Percentiles rank a stretch among this genome's conserved stretches.
Evolutionary conservation across 2,797 vertebrate genomes (phyloP).

Genomic region (Aeoliscus strigatus): DNA sequence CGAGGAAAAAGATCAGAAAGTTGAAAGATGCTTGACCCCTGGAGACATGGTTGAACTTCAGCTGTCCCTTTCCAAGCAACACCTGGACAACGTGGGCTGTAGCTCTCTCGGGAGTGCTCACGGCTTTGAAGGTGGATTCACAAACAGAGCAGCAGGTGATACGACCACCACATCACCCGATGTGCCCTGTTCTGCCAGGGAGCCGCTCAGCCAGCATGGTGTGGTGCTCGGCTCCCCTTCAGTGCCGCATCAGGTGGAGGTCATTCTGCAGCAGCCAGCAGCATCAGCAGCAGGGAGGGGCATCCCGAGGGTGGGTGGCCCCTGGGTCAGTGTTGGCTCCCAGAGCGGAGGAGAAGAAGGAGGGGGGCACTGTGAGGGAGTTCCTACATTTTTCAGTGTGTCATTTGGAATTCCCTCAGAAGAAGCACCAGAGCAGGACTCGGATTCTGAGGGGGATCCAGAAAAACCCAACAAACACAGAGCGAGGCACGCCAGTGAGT

Average conservation of each 20-base stretch:
- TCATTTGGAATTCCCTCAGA: conserved; percentile 86
- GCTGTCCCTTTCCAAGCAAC: conserved; percentile 78
- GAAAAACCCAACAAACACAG: conserved; percentile 90
- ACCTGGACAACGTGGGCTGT: conserved; percentile 41
- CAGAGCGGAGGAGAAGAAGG: conserved; percentile 81
- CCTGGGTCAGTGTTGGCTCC: conserved; percentile 61
- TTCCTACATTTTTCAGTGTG: conserved; percentile 82
- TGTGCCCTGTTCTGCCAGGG: conserved; percentile 64
- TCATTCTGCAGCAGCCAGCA: conserved; percentile 66
- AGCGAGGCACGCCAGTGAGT: conserved; percentile 93
- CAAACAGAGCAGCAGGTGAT: conserved; percentile 21
- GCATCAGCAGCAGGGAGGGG: conserved; percentile 57
- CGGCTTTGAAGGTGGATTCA: conserved; percentile 59
- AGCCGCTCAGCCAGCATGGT: conserved; percentile 70
- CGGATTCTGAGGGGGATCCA: conserved; percentile 80
- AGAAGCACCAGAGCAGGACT: conserved; percentile 72
- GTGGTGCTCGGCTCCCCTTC: conserved; percentile 64
- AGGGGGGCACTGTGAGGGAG: conserved; percentile 80
- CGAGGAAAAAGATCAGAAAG: conserved; percentile 28
- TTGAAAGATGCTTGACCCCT: conserved; percentile 51
- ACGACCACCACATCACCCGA: conserved; percentile 54
- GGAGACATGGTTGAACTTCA: conserved; percentile 83
- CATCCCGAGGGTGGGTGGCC: conserved; percentile 68
- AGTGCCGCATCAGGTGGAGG: conserved; percentile 79
- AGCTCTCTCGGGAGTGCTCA: conserved; percentile 59